Conservation (phyloP, 23 tunicate genomes). For the Trididemnum clinides region DNA sequence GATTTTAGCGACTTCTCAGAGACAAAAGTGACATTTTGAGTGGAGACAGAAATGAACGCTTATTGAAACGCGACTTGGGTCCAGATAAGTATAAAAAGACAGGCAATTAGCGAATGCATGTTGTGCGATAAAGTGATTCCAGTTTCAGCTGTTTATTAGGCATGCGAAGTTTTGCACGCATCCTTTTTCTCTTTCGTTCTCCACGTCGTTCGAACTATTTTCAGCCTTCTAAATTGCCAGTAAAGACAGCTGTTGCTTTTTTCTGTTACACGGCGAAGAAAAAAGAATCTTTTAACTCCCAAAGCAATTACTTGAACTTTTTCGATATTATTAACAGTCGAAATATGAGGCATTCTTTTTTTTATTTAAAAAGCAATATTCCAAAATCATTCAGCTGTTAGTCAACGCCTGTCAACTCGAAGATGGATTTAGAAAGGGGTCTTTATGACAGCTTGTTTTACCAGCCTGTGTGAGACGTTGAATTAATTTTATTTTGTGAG, state of each 20-base stretch:
- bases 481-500: no score
- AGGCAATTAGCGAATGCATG: neutral
- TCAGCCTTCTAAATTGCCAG: neutral
- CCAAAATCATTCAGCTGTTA: no score
- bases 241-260: conserved; percentile 25
- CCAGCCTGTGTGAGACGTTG: no score
- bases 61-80: neutral
- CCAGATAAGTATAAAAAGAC: neutral
- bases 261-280: conserved; percentile 16
- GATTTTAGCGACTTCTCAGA: no score
- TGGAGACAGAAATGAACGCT: neutral
- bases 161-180: neutral
- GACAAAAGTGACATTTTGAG: neutral
- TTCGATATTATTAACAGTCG: neutral
- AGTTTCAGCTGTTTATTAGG: conserved; percentile 14
- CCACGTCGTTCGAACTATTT: conserved; percentile 5
- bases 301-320: conserved; percentile 39
- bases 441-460: no score
- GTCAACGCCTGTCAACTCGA: no score
- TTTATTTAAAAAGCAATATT: no score
- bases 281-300: conserved; percentile 21
- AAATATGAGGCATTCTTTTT: conserved; percentile 10
- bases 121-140: neutral
- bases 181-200: neutral
- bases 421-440: no score